Conservation (phyloP, 2,113 vertebrate species). For the Morone saxatilis region DNA sequence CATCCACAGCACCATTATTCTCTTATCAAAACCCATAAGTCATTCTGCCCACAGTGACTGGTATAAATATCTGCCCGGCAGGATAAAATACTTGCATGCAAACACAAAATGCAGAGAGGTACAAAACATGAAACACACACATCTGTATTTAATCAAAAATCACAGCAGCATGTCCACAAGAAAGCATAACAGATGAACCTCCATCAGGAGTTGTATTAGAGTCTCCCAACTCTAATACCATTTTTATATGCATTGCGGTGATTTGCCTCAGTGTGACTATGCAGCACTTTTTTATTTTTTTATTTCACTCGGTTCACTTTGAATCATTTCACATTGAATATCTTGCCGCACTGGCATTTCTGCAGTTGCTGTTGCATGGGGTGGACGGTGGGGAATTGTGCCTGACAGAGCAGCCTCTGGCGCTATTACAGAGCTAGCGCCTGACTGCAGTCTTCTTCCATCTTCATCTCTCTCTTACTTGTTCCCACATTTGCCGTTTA, state of each 20-base stretch:
- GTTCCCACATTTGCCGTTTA: slow-evolving; percentile 23
- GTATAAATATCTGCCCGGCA: slow-evolving; percentile 38
- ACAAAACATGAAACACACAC: slow-evolving; percentile 30
- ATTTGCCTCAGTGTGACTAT: slow-evolving; percentile 49
- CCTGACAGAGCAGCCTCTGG: slow-evolving; percentile 71
- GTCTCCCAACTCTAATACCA: not conserved
- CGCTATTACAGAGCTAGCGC: slow-evolving; percentile 50
- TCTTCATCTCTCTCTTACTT: slow-evolving; percentile 40
- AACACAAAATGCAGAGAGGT: slow-evolving; percentile 36
- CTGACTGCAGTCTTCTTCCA: slow-evolving; percentile 69
- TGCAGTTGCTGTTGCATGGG: slow-evolving; percentile 58
- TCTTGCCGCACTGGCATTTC: slow-evolving; percentile 65
- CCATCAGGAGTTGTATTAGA: slow-evolving; percentile 9
- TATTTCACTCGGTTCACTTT: slow-evolving; percentile 48
- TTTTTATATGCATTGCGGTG: slow-evolving; percentile 20
- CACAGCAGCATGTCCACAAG: slow-evolving; percentile 41
- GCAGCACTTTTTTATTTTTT: slow-evolving; percentile 35
- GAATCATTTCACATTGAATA: slow-evolving; percentile 68
- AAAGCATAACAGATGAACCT: slow-evolving; percentile 42
- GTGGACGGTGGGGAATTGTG: slow-evolving; percentile 69
- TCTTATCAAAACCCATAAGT: slow-evolving; percentile 80
- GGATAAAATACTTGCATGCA: slow-evolving; percentile 38
- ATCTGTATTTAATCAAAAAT: slow-evolving; percentile 53
- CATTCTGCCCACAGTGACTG: slow-evolving; percentile 71
- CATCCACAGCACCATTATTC: slow-evolving; percentile 73